Evolutionary conservation across 37 sponge, comb jelly and placozoan genomes (phyloP).

Genomic region (Oopsacas minuta): DNA sequence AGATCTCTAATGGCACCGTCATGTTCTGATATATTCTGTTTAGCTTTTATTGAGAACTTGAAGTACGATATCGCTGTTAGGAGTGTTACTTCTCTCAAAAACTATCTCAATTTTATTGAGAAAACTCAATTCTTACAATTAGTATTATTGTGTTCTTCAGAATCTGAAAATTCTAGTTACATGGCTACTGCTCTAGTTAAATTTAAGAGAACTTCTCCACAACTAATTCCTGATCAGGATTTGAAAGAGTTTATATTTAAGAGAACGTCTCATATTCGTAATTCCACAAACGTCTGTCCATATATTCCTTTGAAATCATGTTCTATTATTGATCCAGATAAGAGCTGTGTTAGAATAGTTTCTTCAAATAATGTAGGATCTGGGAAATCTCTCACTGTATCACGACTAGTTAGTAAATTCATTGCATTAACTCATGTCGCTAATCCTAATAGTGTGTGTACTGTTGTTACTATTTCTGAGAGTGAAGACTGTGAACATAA

Average conservation of each 20-base stretch:
- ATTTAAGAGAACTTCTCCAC: background rate
- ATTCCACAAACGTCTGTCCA: background rate
- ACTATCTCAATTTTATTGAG: background rate
- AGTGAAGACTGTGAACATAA: background rate
- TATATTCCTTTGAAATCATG: background rate
- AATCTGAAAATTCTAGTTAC: background rate
- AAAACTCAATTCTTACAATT: background rate
- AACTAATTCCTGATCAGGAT: background rate
- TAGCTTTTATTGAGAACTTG: constrained; percentile 8
- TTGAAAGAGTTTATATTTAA: background rate
- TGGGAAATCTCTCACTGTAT: background rate
- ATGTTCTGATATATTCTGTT: background rate
- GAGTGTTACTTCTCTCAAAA: background rate
- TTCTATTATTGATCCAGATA: background rate
- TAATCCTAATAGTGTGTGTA: background rate
- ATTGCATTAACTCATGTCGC: background rate
- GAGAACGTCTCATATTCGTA: background rate
- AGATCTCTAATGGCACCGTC: background rate
- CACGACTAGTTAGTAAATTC: background rate
- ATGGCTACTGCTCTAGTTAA: background rate
- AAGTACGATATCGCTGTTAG: background rate
- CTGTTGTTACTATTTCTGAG: background rate
- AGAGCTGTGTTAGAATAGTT: background rate
- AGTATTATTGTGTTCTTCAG: background rate
- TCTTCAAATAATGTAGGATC: background rate